Percentiles rank a stretch among this genome's conserved stretches.
These are phyloP conservation scores for Salvelinus namaycush DNA, from an alignment of 2,113 vertebrate species.

Conservation along the genomic window DNA sequence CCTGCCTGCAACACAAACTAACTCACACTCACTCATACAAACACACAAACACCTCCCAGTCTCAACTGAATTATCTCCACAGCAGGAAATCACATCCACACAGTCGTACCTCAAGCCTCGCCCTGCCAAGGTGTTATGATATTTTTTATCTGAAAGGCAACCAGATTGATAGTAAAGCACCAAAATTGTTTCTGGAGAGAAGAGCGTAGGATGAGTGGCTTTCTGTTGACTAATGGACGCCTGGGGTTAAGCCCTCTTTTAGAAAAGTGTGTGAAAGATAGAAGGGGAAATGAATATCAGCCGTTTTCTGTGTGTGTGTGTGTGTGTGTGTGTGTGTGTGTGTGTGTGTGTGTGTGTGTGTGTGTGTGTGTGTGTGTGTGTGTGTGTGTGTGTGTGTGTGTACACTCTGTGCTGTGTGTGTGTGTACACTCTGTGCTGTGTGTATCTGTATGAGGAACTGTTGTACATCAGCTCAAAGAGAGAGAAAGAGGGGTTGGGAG, in stretches of 20 bases:
- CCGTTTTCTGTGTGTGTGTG: not conserved
- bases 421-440: slow-evolving; percentile 17
- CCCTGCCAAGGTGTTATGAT: slow-evolving; percentile 41
- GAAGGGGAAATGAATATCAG: not conserved
- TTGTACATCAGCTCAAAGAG: slow-evolving; percentile 66
- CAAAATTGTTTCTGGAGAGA: slow-evolving; percentile 32
- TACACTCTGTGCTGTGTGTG: too few relatives aligned
- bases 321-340: slow-evolving; percentile 62
- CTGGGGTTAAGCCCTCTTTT: slow-evolving; percentile 31
- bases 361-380: slow-evolving; percentile 30
- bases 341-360: slow-evolving; percentile 37
- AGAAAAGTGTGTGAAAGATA: not conserved
- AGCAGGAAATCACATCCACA: not conserved
- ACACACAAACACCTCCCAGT: not conserved
- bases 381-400: slow-evolving; percentile 45
- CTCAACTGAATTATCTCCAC: not conserved
- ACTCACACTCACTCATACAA: not conserved
- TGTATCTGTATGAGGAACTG: slow-evolving; percentile 57
- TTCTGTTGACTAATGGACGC: slow-evolving; percentile 42
- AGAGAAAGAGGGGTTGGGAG: slow-evolving; percentile 27
- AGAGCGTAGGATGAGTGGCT: slow-evolving; percentile 18
- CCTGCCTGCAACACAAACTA: too few relatives aligned
- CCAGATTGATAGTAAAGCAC: slow-evolving; percentile 51
- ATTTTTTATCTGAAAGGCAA: slow-evolving; percentile 51
- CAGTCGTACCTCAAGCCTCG: not conserved